Evolutionary conservation across 30 jellyfish, hydroid and myxozoan genomes (phyloP), one percentile per base, ranked within the genome.

Genomic region (Aurelia coerulea): DNA sequence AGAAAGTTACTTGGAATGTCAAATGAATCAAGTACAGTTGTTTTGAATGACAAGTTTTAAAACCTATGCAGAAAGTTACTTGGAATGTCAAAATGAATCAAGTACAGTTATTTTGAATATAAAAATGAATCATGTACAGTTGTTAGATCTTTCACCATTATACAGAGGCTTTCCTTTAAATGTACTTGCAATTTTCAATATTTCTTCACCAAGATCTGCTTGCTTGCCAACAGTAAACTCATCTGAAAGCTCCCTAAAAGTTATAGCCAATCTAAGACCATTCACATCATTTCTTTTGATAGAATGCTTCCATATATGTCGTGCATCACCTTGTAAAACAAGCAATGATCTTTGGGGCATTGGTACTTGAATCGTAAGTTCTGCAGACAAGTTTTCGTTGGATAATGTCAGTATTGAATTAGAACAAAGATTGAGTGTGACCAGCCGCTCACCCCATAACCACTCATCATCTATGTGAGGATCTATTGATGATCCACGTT

Each of bases 371-470:
- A 93, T 76, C 10, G 7, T 62, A 34, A 71, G 32, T 1, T 78
- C 53, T 33, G 85, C 75, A 46, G 12, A 46, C 32, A 60, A 29
- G 50, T 62, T 75, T 14, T 75, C 93, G 50, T 85, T 82, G n/a
- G 91, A 17, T 62, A 95, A 76, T 15, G 99, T 90, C 37, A 95
- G 72, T 18, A 83, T 59, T 12, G 98, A 78, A 10, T 68, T 51
- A 17, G 94, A 65, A n/a, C 60, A 50, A 17, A 95, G 90, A 68
- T 79, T 95, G 1, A 95, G 62, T 6, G 99, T 95, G 23, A 95
- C 98, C 15, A 95, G 96, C 62, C 95, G 84, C 33, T 95, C 99
- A 11, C 99, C 99, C 99, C 99, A 95, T 35, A 95, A 51, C 99
- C 99, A 95, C 33, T 35, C 62, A 51, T 95, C 99, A 73, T 95